Percentiles rank a stretch among this genome's conserved stretches.
Evolutionary conservation across 1,140 invertebrate genomes (phyloP).

Genomic region (Chrysoperla carnea): DNA sequence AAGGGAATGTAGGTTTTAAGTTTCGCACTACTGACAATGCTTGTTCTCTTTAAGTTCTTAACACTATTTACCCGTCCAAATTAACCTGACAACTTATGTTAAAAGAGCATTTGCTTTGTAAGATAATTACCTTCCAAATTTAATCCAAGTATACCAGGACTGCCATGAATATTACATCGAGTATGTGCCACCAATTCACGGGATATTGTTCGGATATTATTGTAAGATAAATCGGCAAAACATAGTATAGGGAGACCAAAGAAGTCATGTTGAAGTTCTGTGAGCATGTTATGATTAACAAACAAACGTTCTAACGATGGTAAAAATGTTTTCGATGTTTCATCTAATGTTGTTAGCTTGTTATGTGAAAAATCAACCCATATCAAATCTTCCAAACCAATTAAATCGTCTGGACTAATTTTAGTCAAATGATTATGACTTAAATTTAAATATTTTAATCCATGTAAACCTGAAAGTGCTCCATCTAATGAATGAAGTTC

Average conservation of each 20-base stretch:
- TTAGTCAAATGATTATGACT: constrained; percentile 52
- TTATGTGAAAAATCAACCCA: constrained; percentile 61
- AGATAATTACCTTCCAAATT: constrained; percentile 47
- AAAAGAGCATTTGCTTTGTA: not conserved
- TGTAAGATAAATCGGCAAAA: constrained; percentile 55
- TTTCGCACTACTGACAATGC: no score
- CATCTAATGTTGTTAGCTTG: constrained; percentile 50
- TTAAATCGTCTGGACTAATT: constrained; percentile 53
- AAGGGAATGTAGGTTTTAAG: no score
- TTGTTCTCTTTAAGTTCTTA: no score
- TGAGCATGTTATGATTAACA: constrained; percentile 53
- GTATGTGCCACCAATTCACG: constrained; percentile 59
- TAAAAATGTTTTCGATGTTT: constrained; percentile 64
- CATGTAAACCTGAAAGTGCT: constrained; percentile 49
- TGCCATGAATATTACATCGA: constrained; percentile 50
- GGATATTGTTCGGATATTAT: constrained; percentile 48
- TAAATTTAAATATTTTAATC: constrained; percentile 48
- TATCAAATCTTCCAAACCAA: constrained; percentile 48
- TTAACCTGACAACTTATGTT: no score
- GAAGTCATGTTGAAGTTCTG: constrained; percentile 53
- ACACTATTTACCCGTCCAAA: no score
- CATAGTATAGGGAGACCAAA: constrained; percentile 60
- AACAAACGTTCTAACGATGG: constrained; percentile 54
- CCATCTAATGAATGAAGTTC: constrained; percentile 47
- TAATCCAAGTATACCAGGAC: constrained; percentile 54